These are phyloP conservation scores for Diplazon laetatorius DNA, from an alignment of 2,888 invertebrate genomes.

Conservation along the genomic window DNA sequence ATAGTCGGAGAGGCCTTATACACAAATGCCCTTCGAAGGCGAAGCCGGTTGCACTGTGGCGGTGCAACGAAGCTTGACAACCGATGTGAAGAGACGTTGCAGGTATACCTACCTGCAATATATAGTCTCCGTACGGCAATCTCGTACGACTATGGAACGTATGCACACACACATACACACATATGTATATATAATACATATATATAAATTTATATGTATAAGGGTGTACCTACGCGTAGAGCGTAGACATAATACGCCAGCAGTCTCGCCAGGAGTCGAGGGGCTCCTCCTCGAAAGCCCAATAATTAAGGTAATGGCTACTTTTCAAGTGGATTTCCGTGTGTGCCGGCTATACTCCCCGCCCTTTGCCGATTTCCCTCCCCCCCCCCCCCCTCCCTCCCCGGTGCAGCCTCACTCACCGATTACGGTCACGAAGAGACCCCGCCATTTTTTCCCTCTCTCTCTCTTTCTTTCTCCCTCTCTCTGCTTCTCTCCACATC, in stretches of 20 bases:
- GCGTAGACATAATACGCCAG: slow-evolving; percentile 42
- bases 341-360: slow-evolving; percentile 70
- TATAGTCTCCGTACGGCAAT: background rate
- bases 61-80: slow-evolving; percentile 49
- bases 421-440: slow-evolving; percentile 79
- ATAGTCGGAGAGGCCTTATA: too few species aligned
- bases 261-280: slow-evolving; percentile 52
- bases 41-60: background rate
- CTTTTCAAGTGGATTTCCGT: slow-evolving; percentile 82
- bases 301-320: slow-evolving; percentile 82
- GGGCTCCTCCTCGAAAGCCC: slow-evolving; percentile 73
- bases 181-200: slow-evolving; percentile 2
- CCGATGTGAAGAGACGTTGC: slow-evolving; percentile 38
- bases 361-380: slow-evolving; percentile 72
- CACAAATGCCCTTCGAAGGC: background rate
- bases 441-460: slow-evolving; percentile 58
- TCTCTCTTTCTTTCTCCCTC: slow-evolving; percentile 45
- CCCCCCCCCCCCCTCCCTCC: too few species aligned
- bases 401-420: slow-evolving; percentile 67
- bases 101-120: too few species aligned
- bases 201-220: slow-evolving; percentile 18
- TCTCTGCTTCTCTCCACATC: too few species aligned
- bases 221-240: slow-evolving; percentile 39
- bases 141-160: slow-evolving; percentile 3
- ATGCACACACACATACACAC: slow-evolving; percentile 17